These are phyloP conservation scores for Python bivittatus DNA, from an alignment of 2,113 vertebrate genomes.

Conservation along the genomic window DNA sequence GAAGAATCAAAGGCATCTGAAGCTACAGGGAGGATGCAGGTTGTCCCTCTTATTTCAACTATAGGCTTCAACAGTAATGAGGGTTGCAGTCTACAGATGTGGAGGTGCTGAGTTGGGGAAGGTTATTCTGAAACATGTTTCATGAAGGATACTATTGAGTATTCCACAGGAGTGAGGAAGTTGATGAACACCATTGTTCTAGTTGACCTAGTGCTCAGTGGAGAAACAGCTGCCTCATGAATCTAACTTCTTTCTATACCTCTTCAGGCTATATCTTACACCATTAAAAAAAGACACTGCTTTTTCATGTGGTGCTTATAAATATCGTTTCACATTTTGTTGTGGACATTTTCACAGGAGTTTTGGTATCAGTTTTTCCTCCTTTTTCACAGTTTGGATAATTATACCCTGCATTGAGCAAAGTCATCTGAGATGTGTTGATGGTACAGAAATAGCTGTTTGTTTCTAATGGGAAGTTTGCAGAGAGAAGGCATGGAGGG, in stretches of 20 bases:
- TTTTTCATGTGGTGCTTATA: background rate
- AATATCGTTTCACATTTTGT: slow-evolving; percentile 40
- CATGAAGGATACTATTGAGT: background rate
- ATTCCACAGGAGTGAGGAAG: background rate
- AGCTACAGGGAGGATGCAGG: background rate
- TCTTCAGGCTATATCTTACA: background rate
- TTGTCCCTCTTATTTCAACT: background rate
- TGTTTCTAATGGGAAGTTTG: slow-evolving; percentile 57
- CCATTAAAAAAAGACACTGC: background rate
- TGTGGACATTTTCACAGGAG: slow-evolving; percentile 48
- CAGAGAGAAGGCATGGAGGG: background rate
- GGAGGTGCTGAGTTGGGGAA: background rate
- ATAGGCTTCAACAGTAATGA: background rate
- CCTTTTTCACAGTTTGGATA: slow-evolving; percentile 62
- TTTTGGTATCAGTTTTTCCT: slow-evolving; percentile 40
- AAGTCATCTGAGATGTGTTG: slow-evolving; percentile 59
- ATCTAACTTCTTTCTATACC: background rate
- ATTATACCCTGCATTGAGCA: slow-evolving; percentile 64
- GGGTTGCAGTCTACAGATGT: background rate
- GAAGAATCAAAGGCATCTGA: background rate
- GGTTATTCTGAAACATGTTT: background rate
- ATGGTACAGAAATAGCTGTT: slow-evolving; percentile 61
- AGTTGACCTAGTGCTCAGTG: background rate
- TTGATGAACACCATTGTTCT: background rate
- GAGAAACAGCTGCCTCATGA: background rate